Percentiles rank a stretch among this genome's conserved stretches.
Conservation (phyloP, 2,797 vertebrate genomes). For the Dipus sagitta region DNA sequence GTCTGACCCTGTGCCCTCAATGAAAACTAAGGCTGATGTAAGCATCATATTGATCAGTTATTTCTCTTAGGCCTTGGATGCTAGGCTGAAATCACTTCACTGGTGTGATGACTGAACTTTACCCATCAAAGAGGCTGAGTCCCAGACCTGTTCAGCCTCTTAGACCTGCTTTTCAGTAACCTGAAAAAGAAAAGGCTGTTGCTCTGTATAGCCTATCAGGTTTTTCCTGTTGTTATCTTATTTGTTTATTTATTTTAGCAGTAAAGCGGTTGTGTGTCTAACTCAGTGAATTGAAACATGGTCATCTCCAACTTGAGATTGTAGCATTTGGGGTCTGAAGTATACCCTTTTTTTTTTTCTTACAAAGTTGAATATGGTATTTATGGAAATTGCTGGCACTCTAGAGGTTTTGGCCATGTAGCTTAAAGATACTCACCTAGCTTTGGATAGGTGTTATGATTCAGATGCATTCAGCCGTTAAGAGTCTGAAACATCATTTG, state of each 20-base stretch:
- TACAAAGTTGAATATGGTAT: background rate
- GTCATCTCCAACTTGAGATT: background rate
- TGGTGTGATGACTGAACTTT: background rate
- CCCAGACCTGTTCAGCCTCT: constrained; percentile 17
- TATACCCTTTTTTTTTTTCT: background rate
- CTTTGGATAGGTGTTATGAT: background rate
- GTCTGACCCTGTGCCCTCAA: background rate
- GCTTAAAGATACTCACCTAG: background rate
- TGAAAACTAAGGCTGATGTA: constrained; percentile 17
- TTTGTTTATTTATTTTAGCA: background rate
- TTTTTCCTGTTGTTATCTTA: background rate
- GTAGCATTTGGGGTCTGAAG: constrained; percentile 17
- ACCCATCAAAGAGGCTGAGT: background rate
- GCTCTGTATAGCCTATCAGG: background rate
- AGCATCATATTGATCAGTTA: background rate
- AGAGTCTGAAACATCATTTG: background rate
- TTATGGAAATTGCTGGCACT: constrained; percentile 3
- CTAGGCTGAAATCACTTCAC: background rate
- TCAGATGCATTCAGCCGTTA: background rate
- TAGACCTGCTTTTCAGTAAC: background rate
- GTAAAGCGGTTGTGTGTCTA: constrained; percentile 4
- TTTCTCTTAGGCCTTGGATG: background rate
- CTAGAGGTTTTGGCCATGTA: background rate
- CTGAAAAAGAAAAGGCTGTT: constrained; percentile 36
- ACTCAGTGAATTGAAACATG: background rate